Evolutionary conservation across 2,888 invertebrate species (phyloP), one percentile per base, ranked within the genome.

Genomic region (Drosophila paramelanica): DNA sequence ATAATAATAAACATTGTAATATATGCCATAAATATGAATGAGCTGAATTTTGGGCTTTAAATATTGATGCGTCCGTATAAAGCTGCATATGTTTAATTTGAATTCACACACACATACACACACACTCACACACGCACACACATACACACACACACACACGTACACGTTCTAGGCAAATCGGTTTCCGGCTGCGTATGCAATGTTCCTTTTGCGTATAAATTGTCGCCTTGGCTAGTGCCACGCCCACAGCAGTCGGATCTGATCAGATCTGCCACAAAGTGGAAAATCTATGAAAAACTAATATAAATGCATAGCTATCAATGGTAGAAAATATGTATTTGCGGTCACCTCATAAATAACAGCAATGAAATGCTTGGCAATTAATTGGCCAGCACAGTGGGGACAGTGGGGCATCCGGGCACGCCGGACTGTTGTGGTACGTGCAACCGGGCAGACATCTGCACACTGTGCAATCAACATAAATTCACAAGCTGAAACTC

Each of bases 331-430:
- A 57, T 41, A 66, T 49, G 38, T 50, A 77, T 84, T 85, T 81
- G 86, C 73, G 81, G 83, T 70, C 68, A 76, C 47, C 59, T 73
- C 76, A 80, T 82, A 86, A 82, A 86, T 83, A 86, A 86, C 68
- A 58, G 86, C 73, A 71, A 67, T 80, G 70, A 82, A 85, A 82
- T 73, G 81, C 81, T 66, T 51, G 64, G 71, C 86, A 86, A 83
- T 86, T 82, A 86, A 83, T 73, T 81, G 79, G 73, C 68, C 41
- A 41, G 10, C 17, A 13, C 36, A 36, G 36, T 36, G 36, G 36
- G 36, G 36, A 33, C 31, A 33, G 31, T 33, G 31, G 31, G 31
- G 31, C 31, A 33, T 11, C 36, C 13, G 20, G 55, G 17, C 17
- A 56, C 4, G 0, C 23, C 23, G 23, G 23, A 23, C 49, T 31